Conservation (phyloP, 1,140 invertebrate species). For the silkworm (Bombyx mori) region DNA sequence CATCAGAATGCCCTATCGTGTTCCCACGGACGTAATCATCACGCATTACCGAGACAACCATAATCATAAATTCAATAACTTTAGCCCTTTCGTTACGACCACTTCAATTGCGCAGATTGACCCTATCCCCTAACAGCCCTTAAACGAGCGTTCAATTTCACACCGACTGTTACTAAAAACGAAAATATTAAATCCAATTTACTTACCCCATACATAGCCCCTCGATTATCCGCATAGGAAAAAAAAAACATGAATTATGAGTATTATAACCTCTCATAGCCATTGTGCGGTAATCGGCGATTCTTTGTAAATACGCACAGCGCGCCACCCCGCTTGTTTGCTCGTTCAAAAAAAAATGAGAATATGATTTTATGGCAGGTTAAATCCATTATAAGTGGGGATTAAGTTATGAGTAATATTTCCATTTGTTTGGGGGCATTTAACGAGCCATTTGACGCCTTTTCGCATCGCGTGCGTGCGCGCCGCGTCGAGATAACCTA, state of each 20-base stretch:
- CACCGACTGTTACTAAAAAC: constrained; percentile 60
- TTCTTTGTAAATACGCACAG: constrained; percentile 43
- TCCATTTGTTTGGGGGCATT: constrained; percentile 56
- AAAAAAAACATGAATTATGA: constrained; percentile 65
- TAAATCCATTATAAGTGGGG: constrained; percentile 66
- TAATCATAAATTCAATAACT: not conserved
- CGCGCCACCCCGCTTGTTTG: constrained; percentile 45
- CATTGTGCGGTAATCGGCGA: constrained; percentile 55
- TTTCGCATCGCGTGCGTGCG: constrained; percentile 44
- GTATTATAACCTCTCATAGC: constrained; percentile 54
- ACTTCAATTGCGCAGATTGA: constrained; percentile 40
- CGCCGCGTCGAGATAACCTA: constrained; percentile 27
- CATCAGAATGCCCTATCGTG: too few relatives aligned
- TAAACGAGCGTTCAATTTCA: constrained; percentile 63
- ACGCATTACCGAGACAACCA: too few relatives aligned
- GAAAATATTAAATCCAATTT: constrained; percentile 71
- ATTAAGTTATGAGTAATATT: constrained; percentile 68
- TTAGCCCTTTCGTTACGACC: constrained; percentile 17
- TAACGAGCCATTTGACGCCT: constrained; percentile 66
- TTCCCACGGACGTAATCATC: too few relatives aligned
- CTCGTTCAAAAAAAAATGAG: constrained; percentile 40
- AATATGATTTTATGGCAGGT: constrained; percentile 68
- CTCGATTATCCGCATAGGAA: constrained; percentile 43
- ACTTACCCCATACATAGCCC: constrained; percentile 49
- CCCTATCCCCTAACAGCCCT: constrained; percentile 47